These are phyloP conservation scores for Melipona beecheii DNA, from an alignment of 2,888 invertebrate genomes.

Conservation along the genomic window DNA sequence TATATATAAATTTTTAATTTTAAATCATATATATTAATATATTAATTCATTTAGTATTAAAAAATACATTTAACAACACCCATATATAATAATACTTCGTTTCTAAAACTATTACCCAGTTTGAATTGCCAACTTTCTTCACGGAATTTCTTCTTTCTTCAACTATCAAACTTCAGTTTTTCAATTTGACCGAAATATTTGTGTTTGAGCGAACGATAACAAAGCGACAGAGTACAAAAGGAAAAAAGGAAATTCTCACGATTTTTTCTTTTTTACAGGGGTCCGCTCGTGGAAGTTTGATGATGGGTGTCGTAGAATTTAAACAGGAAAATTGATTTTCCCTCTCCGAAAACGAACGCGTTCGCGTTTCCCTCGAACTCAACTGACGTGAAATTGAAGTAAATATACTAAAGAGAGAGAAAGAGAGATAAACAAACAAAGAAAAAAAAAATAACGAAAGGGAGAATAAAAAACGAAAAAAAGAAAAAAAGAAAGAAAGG, in stretches of 20 bases:
- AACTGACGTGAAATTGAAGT: not conserved
- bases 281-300: conserved; percentile 55
- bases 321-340: conserved; percentile 32
- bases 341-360: conserved; percentile 20
- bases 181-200: not conserved
- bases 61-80: not conserved
- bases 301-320: conserved; percentile 41
- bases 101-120: conserved; percentile 32
- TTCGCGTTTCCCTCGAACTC: conserved; percentile 30
- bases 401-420: conserved; percentile 2
- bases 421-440: not conserved
- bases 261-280: conserved; percentile 54
- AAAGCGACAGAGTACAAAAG: too few relatives aligned
- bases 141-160: not conserved
- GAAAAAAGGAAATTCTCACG: conserved; percentile 30
- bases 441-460: not conserved
- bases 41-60: not conserved
- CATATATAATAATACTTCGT: not conserved
- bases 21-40: not conserved
- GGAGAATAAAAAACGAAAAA: not conserved
- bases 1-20: not conserved
- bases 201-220: not conserved
- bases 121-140: not conserved
- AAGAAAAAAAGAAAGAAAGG: not conserved
- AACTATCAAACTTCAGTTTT: not conserved